phyloP scores from a whole-genome alignment of 2,888 invertebrate genomes.

The Plutella xylostella region DNA sequence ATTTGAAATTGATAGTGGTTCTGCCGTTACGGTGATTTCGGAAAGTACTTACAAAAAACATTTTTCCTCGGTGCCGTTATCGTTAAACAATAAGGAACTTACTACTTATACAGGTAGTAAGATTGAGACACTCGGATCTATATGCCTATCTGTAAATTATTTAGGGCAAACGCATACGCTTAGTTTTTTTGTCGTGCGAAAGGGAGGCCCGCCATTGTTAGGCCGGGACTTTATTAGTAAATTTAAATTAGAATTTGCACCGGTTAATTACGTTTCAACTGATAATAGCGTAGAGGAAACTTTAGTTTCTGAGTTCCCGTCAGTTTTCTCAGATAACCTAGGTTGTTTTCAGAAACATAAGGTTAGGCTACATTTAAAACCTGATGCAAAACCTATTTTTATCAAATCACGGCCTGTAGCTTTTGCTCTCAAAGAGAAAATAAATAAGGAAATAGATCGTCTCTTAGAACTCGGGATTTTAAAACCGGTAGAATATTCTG shows the following conservation, averaged over 20 bases:
- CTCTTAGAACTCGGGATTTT: background rate
- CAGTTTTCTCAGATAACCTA: background rate
- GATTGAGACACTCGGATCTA: background rate
- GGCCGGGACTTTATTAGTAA: conserved; percentile 9
- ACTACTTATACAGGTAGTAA: background rate
- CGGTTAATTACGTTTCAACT: background rate
- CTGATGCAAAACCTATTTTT: background rate
- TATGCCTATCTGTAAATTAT: background rate
- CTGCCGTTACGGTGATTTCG: conserved; percentile 3
- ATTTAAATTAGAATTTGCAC: no score
- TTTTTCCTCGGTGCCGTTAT: background rate
- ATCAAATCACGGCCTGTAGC: no score
- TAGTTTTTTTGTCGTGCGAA: conserved; percentile 1
- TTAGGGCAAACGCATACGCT: background rate
- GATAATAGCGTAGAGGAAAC: background rate
- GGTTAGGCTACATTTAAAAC: background rate
- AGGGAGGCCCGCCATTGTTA: conserved; percentile 3
- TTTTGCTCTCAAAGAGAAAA: background rate
- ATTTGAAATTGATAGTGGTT: conserved; percentile 9
- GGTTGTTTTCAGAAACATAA: background rate
- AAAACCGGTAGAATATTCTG: background rate
- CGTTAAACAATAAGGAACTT: background rate
- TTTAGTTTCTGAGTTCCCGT: background rate
- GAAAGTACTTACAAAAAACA: background rate
- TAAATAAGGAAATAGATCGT: background rate